Base-by-base conservation (phyloP, 2,888 invertebrate genomes). In the Melipona beecheii region DNA sequence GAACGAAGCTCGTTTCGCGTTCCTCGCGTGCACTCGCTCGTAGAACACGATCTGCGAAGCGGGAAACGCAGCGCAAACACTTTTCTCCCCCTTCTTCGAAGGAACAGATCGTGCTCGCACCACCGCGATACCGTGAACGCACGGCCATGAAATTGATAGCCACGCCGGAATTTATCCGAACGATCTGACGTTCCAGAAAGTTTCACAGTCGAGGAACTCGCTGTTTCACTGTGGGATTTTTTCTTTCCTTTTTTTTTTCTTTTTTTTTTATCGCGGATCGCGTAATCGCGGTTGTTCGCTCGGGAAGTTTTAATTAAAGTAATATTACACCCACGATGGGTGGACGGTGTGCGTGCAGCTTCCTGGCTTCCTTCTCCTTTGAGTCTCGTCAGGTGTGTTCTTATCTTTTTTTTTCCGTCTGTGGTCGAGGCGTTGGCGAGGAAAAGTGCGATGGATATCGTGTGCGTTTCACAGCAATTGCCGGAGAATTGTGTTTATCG, bases 241-340 rank as follows among this genome's bases (percentile, higher is more conserved):
- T 43, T 43, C 9, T 27, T 27, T 27, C 27, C 27, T 27, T 1
- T 9, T 43, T 43, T 43, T 43, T 9, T 43, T 43, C 11, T 43
- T 9, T 43, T 43, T 75, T 78, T 83, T 72, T 75, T 70, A 62
- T 78, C 66, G 21, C 31, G 27, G 3, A 4, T n/a, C 56, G 49
- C n/a, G 50, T 64, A 64, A 75, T 72, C 66, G 50, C 36, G 50
- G 2, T 21, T 24, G 70, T 24, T 71, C 2, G 24, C 54, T 56
- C 24, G 65, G 13, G 56, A 83, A 83, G 66, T 83, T 83, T 83
- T 83, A 83, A 83, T 83, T 83, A 83, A 83, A 82, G 66, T 83
- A 83, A 83, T 76, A 62, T 75, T 74, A 83, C 56, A 75, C 66
- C 75, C 49, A n/a, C 17, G 49, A 19, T 13, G 6, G n/a, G n/a